Base-by-base conservation (phyloP, 2,797 vertebrate genomes). In the Artibeus lituratus region DNA sequence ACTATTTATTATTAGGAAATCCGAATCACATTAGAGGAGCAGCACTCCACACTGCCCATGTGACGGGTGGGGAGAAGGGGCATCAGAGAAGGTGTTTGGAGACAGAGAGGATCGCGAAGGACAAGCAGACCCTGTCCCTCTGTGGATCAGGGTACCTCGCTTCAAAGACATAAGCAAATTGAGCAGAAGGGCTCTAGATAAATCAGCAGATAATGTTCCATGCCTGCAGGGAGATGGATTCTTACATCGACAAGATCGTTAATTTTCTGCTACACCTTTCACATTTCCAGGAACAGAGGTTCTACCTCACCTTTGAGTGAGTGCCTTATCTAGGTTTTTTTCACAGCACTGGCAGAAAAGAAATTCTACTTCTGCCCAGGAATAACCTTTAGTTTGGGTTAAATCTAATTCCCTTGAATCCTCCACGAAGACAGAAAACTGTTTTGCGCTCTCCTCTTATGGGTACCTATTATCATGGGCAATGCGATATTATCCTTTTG, bases 331-430 rank as follows among this genome's bases (percentile, higher is more conserved):
- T 39, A n/a, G 70, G 32, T 44, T 26, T 82, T 82, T 53, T 93
- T 93, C 32, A 91, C 6, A 81, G 42, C 55, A 88, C 8, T 37
- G 55, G 82, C 49, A 76, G 35, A 19, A 83, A 93, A 90, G 62
- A 87, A 91, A 91, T 94, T 76, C 74, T 95, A 18, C 42, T 90
- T 92, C 90, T 96, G n/a, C 32, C 26, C 32, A 73, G 77, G 49
- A 11, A 22, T 24, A 90, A 83, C 10, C 14, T 57, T 88, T 49
- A 65, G 21, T 89, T 88, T 93, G 93, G 57, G 67, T 89, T 84
- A 80, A 90, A 55, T 83, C 15, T 5, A 44, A 69, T 57, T 80
- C 51, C 42, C 44, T 74, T 70, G 29, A 92, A n/a, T 26, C 26
- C 42, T 87, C 3, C 76, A 26, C 37, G 37, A 87, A 18, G 39